Evolutionary conservation across 35 echinoderm and acorn worm genomes (phyloP).

Genomic region (Acanthaster planci): DNA sequence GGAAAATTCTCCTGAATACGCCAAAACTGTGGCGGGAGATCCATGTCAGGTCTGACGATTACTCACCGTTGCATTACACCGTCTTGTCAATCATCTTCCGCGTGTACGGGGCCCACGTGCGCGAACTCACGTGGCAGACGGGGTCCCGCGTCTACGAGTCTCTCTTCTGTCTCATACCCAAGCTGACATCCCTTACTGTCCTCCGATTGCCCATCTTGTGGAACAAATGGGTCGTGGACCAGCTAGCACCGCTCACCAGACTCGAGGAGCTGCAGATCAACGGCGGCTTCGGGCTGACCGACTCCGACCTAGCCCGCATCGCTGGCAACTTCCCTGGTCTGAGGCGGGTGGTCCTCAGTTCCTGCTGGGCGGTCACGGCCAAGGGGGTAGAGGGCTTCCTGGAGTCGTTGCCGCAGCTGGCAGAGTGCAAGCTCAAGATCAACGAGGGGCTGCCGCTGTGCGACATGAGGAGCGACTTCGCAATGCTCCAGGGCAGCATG

Average conservation of each 20-base stretch:
- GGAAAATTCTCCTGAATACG: constrained; percentile 65
- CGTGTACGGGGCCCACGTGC: constrained; percentile 77
- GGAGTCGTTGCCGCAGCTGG: constrained; percentile 37
- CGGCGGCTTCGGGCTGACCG: constrained; percentile 81
- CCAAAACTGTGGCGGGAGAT: constrained; percentile 76
- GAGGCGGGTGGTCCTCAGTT: constrained; percentile 59
- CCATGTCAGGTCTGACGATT: constrained; percentile 49
- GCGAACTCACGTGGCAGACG: constrained; percentile 71
- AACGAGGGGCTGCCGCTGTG: constrained; percentile 77
- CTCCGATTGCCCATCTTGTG: constrained; percentile 85
- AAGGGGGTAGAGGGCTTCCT: constrained; percentile 67
- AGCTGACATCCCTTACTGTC: constrained; percentile 55
- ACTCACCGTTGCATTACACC: constrained; percentile 38
- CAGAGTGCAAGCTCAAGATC: constrained; percentile 79
- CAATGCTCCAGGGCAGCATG: constrained; percentile 82
- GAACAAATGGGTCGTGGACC: constrained; percentile 81
- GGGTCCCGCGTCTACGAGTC: constrained; percentile 85
- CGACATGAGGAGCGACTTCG: constrained; percentile 81
- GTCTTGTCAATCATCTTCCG: constrained; percentile 63
- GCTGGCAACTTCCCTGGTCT: constrained; percentile 71
- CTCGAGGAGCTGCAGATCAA: constrained; percentile 82
- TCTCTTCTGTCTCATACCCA: constrained; percentile 72
- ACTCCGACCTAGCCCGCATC: constrained; percentile 67
- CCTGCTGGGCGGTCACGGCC: constrained; percentile 78
- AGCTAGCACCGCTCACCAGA: constrained; percentile 54